Evolutionary conservation across 2,888 invertebrate species (phyloP).

Genomic region (Torymus auratus): DNA sequence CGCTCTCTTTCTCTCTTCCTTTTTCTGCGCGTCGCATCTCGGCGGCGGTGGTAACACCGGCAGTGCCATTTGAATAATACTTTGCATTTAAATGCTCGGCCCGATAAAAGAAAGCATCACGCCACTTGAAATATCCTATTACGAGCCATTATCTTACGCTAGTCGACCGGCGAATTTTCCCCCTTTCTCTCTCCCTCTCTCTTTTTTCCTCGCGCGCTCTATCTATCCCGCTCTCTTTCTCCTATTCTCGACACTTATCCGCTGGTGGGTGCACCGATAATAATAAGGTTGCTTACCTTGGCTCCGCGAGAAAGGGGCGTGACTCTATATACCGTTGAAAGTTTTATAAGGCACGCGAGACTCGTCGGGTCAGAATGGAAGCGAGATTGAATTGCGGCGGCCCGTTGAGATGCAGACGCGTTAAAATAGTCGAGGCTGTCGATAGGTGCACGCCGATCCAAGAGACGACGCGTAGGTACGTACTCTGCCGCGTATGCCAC

Average conservation of each 20-base stretch:
- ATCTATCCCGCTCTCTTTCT: conserved; percentile 1
- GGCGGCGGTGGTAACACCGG: conserved; percentile 27
- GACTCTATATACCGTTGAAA: conserved; percentile 21
- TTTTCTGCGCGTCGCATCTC: neutral
- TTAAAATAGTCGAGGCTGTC: conserved; percentile 17
- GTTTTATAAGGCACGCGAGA: conserved; percentile 51
- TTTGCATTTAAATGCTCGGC: conserved; percentile 74
- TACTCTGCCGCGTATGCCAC: no score
- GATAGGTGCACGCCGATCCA: no score
- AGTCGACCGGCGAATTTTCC: conserved; percentile 57
- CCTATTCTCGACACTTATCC: conserved; percentile 40
- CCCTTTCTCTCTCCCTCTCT: neutral
- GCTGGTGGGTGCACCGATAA: conserved; percentile 23
- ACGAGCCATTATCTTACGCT: conserved; percentile 71
- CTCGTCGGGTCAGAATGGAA: neutral
- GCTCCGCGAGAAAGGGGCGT: conserved; percentile 5
- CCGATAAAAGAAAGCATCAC: conserved; percentile 74
- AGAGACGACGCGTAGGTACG: no score
- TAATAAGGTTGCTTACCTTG: conserved; percentile 51
- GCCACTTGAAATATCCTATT: conserved; percentile 74
- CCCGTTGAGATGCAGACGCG: conserved; percentile 7
- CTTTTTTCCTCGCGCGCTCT: neutral
- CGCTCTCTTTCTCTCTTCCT: neutral
- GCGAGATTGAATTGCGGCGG: conserved; percentile 36
- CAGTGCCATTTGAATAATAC: conserved; percentile 74